Evolutionary conservation across 2,113 vertebrate genomes (phyloP).

Genomic region (Mola mola): DNA sequence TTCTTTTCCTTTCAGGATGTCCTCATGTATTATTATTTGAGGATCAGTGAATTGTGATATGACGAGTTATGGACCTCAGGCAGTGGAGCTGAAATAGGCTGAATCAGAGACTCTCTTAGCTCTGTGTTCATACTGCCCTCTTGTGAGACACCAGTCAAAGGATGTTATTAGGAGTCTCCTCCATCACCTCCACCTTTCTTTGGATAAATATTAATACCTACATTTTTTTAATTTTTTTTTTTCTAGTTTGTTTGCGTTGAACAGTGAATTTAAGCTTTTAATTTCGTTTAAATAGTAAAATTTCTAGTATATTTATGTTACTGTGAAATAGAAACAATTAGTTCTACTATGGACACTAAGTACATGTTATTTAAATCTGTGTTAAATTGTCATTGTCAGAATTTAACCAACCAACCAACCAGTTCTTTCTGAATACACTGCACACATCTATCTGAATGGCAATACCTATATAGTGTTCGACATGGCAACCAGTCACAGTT

Average conservation of each 20-base stretch:
- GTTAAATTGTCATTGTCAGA: too few species aligned
- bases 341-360: too few species aligned
- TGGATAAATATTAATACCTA: too few species aligned
- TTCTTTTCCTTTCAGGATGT: neutral
- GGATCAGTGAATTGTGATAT: neutral
- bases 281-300: too few species aligned
- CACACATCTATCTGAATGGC: neutral
- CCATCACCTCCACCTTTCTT: too few species aligned
- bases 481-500: neutral
- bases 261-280: too few species aligned
- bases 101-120: conserved; percentile 17
- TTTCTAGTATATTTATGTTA: too few species aligned
- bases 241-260: too few species aligned
- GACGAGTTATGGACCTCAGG: neutral
- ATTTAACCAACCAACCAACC: neutral
- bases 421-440: neutral
- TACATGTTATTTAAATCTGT: too few species aligned
- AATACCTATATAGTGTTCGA: neutral
- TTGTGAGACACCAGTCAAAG: conserved; percentile 57
- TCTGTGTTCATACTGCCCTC: conserved; percentile 68
- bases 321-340: too few species aligned
- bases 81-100: conserved; percentile 19
- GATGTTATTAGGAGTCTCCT: too few species aligned
- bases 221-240: too few species aligned
- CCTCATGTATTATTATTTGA: neutral